Conservation (phyloP, 2,888 invertebrate genomes). For the Tineola bisselliella region DNA sequence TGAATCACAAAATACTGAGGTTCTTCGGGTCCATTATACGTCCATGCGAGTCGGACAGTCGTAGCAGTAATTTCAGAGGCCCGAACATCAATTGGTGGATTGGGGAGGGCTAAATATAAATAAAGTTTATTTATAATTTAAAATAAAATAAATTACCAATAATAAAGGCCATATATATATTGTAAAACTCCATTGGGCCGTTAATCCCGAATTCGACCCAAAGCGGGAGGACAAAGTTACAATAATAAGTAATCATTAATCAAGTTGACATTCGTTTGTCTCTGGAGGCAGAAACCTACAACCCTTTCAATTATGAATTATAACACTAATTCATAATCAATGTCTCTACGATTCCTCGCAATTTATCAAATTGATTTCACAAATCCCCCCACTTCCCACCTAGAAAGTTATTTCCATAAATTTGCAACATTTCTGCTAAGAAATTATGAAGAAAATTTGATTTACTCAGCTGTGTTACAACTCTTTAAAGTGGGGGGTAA, state of each 20-base stretch:
- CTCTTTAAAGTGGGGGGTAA: slow-evolving; percentile 9
- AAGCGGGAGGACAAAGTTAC: slow-evolving; percentile 43
- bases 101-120: slow-evolving; percentile 79
- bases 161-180: background rate
- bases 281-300: slow-evolving; percentile 34
- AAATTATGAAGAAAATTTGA: slow-evolving; percentile 54
- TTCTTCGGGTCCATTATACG: slow-evolving; percentile 87
- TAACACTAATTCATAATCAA: slow-evolving; percentile 62
- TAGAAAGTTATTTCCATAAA: slow-evolving; percentile 48
- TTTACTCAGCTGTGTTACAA: slow-evolving; percentile 29
- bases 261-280: slow-evolving; percentile 59
- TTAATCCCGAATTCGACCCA: slow-evolving; percentile 15
- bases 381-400: slow-evolving; percentile 42
- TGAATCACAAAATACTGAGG: slow-evolving; percentile 96
- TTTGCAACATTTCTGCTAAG: slow-evolving; percentile 53
- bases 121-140: background rate
- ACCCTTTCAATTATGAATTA: slow-evolving; percentile 65
- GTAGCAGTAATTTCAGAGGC: slow-evolving; percentile 95
- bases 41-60: slow-evolving; percentile 93
- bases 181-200: slow-evolving; percentile 2
- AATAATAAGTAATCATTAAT: slow-evolving; percentile 63
- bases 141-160: background rate
- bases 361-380: slow-evolving; percentile 61
- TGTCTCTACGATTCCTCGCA: slow-evolving; percentile 51
- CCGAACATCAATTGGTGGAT: slow-evolving; percentile 87